These are phyloP conservation scores for Eutolmus rufibarbis DNA, from an alignment of 2,888 invertebrate species.

Conservation along the genomic window DNA sequence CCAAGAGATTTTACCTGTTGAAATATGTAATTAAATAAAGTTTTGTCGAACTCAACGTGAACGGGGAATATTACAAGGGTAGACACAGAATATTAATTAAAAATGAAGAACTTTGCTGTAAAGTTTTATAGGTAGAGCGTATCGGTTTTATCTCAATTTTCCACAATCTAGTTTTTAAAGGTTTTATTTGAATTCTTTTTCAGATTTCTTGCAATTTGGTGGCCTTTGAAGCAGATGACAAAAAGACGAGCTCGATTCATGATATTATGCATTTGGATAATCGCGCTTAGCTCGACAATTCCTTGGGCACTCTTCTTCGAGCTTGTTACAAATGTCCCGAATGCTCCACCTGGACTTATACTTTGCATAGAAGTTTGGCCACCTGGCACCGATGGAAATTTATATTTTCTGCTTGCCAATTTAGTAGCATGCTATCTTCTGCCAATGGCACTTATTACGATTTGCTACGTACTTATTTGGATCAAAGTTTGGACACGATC, in stretches of 20 bases:
- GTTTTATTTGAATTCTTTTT: slow-evolving; percentile 58
- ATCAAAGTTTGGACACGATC: slow-evolving; percentile 87
- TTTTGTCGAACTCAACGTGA: not conserved
- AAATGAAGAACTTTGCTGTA: not conserved
- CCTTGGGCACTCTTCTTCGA: slow-evolving; percentile 94
- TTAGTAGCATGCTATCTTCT: slow-evolving; percentile 89
- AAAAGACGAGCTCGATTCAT: slow-evolving; percentile 85
- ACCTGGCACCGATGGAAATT: slow-evolving; percentile 77
- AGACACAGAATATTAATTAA: not conserved
- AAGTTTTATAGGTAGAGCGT: too few relatives aligned
- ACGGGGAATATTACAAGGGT: not conserved
- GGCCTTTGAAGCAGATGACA: slow-evolving; percentile 91
- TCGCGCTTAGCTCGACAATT: slow-evolving; percentile 82
- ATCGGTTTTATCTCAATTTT: not conserved
- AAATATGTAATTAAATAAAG: not conserved
- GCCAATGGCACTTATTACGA: slow-evolving; percentile 87
- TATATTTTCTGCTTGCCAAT: slow-evolving; percentile 89
- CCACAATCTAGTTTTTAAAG: not conserved
- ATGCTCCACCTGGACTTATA: slow-evolving; percentile 73
- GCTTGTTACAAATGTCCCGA: slow-evolving; percentile 66
- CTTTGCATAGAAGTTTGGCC: slow-evolving; percentile 89
- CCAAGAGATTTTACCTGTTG: not conserved
- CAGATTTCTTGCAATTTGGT: slow-evolving; percentile 96
- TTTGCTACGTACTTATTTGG: slow-evolving; percentile 93
- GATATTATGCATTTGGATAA: slow-evolving; percentile 89